phyloP scores from a whole-genome alignment of 2,113 vertebrate genomes.

The Oreocharis arfaki region DNA sequence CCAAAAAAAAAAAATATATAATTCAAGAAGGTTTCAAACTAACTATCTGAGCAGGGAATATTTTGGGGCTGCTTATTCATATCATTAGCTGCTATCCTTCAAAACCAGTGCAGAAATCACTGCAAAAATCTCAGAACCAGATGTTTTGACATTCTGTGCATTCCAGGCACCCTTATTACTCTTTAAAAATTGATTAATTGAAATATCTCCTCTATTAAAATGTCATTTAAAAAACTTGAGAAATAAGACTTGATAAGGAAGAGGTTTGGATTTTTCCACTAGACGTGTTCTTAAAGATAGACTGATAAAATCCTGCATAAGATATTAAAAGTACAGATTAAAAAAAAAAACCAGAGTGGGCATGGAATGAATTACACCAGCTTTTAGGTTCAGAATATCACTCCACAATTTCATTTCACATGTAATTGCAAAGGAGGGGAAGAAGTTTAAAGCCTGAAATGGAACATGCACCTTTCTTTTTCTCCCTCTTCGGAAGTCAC shows the following conservation, averaged over 20 bases:
- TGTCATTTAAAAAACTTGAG: not conserved
- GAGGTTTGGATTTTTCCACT: not conserved
- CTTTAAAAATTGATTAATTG: not conserved
- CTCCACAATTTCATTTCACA: not conserved
- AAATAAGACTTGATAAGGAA: not conserved
- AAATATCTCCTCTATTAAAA: not conserved
- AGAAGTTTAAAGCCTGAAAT: not conserved
- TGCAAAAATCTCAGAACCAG: not conserved
- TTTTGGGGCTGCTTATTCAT: conserved; percentile 4
- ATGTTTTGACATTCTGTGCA: not conserved
- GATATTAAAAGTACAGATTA: not conserved
- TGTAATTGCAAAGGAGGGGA: not conserved
- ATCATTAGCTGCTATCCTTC: not conserved
- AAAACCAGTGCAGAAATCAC: conserved; percentile 5
- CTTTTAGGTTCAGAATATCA: not conserved
- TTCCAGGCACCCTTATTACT: not conserved
- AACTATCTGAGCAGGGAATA: not conserved
- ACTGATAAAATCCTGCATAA: not conserved
- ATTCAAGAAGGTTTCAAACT: not conserved
- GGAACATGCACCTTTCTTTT: not conserved
- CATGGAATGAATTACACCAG: conserved; percentile 3
- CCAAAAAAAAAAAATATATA: not conserved
- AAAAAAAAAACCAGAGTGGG: not conserved
- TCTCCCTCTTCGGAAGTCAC: not conserved
- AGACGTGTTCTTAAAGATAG: not conserved